Evolutionary conservation across 2,888 invertebrate genomes (phyloP).

Genomic region (Salticus scenicus): DNA sequence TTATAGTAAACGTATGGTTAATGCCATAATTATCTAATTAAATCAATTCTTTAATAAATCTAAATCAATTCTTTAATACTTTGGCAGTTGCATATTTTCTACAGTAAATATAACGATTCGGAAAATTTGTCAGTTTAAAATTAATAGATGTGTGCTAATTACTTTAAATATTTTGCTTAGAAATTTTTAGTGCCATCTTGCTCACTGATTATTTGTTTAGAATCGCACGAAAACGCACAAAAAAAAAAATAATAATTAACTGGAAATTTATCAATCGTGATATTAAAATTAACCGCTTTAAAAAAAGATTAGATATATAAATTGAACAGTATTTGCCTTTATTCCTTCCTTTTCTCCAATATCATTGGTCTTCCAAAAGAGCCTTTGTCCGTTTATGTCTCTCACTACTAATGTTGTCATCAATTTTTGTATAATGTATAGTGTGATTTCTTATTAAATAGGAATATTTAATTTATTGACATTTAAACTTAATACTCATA

Average conservation of each 20-base stretch:
- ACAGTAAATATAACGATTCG: too few relatives aligned
- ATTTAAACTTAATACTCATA: too few relatives aligned
- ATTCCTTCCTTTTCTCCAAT: constrained; percentile 40
- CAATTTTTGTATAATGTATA: constrained; percentile 32
- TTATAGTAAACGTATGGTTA: too few relatives aligned
- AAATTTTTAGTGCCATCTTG: constrained; percentile 14
- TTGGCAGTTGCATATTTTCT: too few relatives aligned
- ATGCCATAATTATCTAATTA: too few relatives aligned
- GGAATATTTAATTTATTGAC: too few relatives aligned
- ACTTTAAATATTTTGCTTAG: background rate
- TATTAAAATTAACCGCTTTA: constrained; percentile 13
- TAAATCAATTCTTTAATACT: too few relatives aligned
- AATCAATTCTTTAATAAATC: too few relatives aligned
- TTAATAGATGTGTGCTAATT: too few relatives aligned
- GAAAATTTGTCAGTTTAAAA: too few relatives aligned
- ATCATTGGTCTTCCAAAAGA: constrained; percentile 55
- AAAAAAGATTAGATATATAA: background rate
- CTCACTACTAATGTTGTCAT: constrained; percentile 23
- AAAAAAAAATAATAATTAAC: constrained; percentile 39
- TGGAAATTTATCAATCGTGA: constrained; percentile 12
- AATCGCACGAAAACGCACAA: constrained; percentile 59
- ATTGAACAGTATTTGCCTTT: constrained; percentile 21
- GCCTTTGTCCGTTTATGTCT: constrained; percentile 37
- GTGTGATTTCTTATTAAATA: constrained; percentile 19
- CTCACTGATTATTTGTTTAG: constrained; percentile 40